These are phyloP conservation scores for Gila robusta DNA, from an alignment of 2,797 vertebrate genomes.

Conservation along the genomic window DNA sequence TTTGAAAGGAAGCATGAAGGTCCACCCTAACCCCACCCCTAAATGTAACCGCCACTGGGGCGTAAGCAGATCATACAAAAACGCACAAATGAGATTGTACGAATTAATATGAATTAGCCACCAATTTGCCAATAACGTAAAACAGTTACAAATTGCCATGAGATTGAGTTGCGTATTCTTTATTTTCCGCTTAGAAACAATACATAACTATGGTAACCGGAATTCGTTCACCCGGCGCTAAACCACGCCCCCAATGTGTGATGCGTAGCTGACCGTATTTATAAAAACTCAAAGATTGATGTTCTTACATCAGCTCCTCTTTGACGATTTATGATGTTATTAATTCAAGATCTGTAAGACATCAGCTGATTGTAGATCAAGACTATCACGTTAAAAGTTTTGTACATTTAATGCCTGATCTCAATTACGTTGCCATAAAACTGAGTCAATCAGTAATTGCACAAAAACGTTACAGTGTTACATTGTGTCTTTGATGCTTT, in stretches of 20 bases:
- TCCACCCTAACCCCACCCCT: not conserved
- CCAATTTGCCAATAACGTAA: not conserved
- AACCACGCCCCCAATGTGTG: not conserved
- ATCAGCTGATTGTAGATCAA: conserved; percentile 28
- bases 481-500: conserved; percentile 8
- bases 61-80: not conserved
- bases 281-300: not conserved
- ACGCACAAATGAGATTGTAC: not conserved
- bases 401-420: conserved; percentile 35
- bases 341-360: not conserved
- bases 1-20: not conserved
- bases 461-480: conserved; percentile 40
- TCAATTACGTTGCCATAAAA: conserved; percentile 46
- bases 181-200: not conserved
- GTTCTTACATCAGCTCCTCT: not conserved
- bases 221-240: not conserved
- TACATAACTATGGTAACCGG: conserved; percentile 26
- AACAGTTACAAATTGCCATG: not conserved
- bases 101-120: not conserved
- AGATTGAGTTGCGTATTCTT: not conserved
- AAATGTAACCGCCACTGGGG: not conserved
- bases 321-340: not conserved
- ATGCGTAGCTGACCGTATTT: not conserved
- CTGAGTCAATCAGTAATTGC: conserved; percentile 50
- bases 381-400: conserved; percentile 20